Conservation (phyloP, 2,113 vertebrate genomes). For the Astatoreochromis straeleni region DNA sequence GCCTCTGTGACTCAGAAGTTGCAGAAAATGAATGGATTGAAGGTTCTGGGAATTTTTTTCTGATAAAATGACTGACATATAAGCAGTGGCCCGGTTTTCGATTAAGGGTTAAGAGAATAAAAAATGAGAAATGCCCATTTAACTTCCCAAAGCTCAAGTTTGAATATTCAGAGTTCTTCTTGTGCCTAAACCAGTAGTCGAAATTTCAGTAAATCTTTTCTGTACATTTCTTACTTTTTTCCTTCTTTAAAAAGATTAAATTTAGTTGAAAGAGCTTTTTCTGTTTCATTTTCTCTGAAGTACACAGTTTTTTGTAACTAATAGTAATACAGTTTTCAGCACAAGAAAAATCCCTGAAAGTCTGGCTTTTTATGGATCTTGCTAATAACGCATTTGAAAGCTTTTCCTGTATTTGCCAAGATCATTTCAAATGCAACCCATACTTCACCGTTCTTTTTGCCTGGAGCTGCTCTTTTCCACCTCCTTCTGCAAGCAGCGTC, state of each 20-base stretch:
- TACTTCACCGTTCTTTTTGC: not conserved
- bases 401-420: not conserved
- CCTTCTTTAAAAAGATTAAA: accelerated
- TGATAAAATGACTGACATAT: not conserved
- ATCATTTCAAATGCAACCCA: not conserved
- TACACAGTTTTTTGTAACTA: accelerated
- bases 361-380: not conserved
- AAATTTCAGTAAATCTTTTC: not conserved
- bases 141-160: not conserved
- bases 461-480: not conserved
- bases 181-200: not conserved
- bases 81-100: accelerated
- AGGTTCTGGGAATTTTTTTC: not conserved
- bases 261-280: not conserved
- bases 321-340: not conserved
- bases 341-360: not conserved
- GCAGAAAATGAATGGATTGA: not conserved
- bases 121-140: not conserved
- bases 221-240: not conserved
- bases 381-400: accelerated
- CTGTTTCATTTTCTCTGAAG: not conserved
- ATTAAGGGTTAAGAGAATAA: not conserved
- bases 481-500: not conserved
- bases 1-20: not conserved
- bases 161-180: not conserved